Percentiles rank a stretch among this genome's conserved stretches.
These are phyloP conservation scores for Liparis tanakae DNA, from an alignment of 2,797 vertebrate species.

Conservation along the genomic window DNA sequence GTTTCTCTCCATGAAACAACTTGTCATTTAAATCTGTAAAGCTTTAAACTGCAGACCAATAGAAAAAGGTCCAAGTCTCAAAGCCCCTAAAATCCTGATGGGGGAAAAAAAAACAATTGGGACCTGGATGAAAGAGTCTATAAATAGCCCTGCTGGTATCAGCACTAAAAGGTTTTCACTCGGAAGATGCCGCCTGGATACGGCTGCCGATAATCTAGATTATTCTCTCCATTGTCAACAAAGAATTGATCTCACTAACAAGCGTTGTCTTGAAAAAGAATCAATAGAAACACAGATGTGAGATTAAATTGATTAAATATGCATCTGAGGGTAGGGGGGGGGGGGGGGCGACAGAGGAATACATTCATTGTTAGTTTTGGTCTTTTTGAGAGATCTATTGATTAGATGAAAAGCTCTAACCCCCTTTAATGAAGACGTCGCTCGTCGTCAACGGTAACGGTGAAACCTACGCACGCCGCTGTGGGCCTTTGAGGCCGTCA, in stretches of 20 bases:
- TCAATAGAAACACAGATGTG: background rate
- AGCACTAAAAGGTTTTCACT: background rate
- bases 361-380: background rate
- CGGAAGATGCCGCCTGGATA: background rate
- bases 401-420: background rate
- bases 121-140: background rate
- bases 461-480: constrained; percentile 32
- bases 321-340: too few relatives aligned
- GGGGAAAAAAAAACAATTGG: background rate
- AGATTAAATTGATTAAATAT: background rate
- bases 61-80: background rate
- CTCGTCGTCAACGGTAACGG: constrained; percentile 4
- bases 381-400: background rate
- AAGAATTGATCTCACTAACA: background rate
- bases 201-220: background rate
- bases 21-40: background rate
- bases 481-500: constrained; percentile 37
- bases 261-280: background rate
- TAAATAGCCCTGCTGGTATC: background rate
- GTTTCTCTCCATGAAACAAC: background rate
- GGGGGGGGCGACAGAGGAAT: too few relatives aligned
- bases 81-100: background rate
- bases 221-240: background rate
- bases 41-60: background rate
- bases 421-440: background rate